Evolutionary conservation across 92 coral and sea anemone genomes (phyloP), one percentile per base, ranked within the genome.

Genomic region (Heliopora coerulea): DNA sequence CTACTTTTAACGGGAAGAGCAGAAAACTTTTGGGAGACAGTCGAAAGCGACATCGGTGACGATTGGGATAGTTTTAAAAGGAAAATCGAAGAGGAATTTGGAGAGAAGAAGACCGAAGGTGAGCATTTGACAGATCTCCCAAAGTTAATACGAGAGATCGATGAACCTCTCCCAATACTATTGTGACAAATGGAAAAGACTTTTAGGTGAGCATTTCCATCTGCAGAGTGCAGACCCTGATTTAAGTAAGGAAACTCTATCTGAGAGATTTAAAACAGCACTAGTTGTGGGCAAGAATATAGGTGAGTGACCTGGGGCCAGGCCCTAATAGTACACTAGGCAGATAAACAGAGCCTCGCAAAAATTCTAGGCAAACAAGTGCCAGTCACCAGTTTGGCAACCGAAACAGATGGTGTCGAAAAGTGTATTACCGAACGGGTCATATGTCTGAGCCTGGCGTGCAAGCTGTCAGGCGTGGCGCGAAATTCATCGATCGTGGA

Each of bases 151-250:
- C 78, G 68, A 20, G 56, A 79, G 29, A 29, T 29, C 6, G 83
- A 79, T 5, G 69, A 79, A 30, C 70, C 73, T 19, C 54, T 58
- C 3, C 32, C 33, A 30, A 73, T 78, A 17, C 46, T 78, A 65
- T 56, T 75, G 73, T 56, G 81, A 11, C 62, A 28, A 62, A 50
- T 50, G 58, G 58, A 50, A 50, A 50, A 50, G 58, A 50, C 5
- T 3, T 50, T 50, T 50, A 50, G 17, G 58, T 5, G 17, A 23
- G 58, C 58, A 50, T 50, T 50, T 17, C 6, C 58, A 17, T 50
- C n/a, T 3, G 58, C 58, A n/a, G n/a, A n/a, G n/a, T 9, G 49
- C 49, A 5, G 26, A 17, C 20, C 58, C 58, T 6, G 58, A 50
- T 50, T 23, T 50, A 23, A 50, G 58, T 5, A 50, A 50, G 58